Base-by-base conservation (phyloP, 2,888 invertebrate species). In the Andrena flavipes region DNA sequence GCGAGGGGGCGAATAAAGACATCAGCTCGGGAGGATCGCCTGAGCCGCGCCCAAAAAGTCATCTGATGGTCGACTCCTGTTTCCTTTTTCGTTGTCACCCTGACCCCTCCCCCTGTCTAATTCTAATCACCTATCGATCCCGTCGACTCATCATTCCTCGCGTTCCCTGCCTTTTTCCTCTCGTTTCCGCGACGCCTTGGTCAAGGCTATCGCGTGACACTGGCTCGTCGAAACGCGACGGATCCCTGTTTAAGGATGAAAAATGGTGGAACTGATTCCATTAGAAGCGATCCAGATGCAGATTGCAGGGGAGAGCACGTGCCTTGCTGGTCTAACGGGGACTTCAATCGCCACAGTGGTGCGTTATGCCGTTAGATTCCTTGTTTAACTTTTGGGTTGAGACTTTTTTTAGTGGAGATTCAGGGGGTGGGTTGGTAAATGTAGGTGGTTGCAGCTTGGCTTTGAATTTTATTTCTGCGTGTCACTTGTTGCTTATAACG, bases 71-170 rank as follows among this genome's bases (percentile, higher is more conserved):
- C 74, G 26, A 48, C 48, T 20, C 56, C 49, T 60, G 48, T 69
- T 71, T 26, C 64, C 48, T 49, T 35, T 54, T 26, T 60, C 42
- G 16, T 42, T 42, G 42, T 16, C 42, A 42, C 23, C 23, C 54
- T 23, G 1, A 2, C 20, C n/a, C n/a, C 7, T 20, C 20, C 51
- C 51, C 64, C 49, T 75, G 30, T 80, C 51, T 85, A 80, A 88
- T 85, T 77, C 79, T 81, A 84, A 89, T 89, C 86, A 81, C 67
- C 74, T 71, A 65, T 83, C 76, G 71, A 89, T 79, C 64, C 75
- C 29, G 68, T 54, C 54, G 60, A 70, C 56, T 87, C 76, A 70
- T 70, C 56, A 64, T 59, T 71, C 16, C 26, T n/a, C 20, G 16
- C 1, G 10, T n/a, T 16, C 7, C 33, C 2, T n/a, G 16, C 8